Conservation (phyloP, 2,888 invertebrate genomes). For the Augiades crinisus region DNA sequence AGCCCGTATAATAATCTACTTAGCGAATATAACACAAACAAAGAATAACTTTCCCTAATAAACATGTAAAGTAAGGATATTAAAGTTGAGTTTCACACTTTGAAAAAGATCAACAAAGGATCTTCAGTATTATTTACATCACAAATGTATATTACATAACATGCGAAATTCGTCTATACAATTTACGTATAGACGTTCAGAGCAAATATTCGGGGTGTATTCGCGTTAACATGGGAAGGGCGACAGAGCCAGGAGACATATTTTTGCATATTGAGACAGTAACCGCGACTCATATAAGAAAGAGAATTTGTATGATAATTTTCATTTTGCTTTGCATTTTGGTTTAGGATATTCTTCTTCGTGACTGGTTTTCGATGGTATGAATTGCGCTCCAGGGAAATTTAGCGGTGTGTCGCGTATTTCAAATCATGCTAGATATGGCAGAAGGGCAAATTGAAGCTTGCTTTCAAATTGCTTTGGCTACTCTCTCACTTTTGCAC, state of each 20-base stretch:
- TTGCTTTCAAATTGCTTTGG: too few species aligned
- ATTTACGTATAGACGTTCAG: conserved; percentile 31
- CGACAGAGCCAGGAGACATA: conserved; percentile 61
- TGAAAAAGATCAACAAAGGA: conserved; percentile 19
- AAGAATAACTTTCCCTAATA: conserved; percentile 1
- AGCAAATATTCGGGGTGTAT: conserved; percentile 21
- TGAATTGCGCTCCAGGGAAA: conserved; percentile 77
- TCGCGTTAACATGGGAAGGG: conserved; percentile 54
- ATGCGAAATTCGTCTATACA: conserved; percentile 44
- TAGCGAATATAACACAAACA: conserved; percentile 1
- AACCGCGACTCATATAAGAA: conserved; percentile 71
- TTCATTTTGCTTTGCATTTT: conserved; percentile 79
- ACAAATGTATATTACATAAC: conserved; percentile 55
- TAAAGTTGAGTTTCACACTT: conserved; percentile 10
- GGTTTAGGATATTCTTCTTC: conserved; percentile 73
- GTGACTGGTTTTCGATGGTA: conserved; percentile 67
- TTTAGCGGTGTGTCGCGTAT: conserved; percentile 64
- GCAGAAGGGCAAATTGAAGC: too few species aligned
- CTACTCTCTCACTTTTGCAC: too few species aligned
- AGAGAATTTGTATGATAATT: conserved; percentile 79
- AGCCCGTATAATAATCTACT: conserved; percentile 10
- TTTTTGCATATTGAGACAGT: conserved; percentile 76
- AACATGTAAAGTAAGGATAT: conserved; percentile 6
- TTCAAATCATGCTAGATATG: conserved; percentile 31
- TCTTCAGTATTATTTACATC: conserved; percentile 57